Evolutionary conservation across 2,113 vertebrate species (phyloP), one percentile per base, ranked within the genome.

Genomic region (Vulpes ferrilata): DNA sequence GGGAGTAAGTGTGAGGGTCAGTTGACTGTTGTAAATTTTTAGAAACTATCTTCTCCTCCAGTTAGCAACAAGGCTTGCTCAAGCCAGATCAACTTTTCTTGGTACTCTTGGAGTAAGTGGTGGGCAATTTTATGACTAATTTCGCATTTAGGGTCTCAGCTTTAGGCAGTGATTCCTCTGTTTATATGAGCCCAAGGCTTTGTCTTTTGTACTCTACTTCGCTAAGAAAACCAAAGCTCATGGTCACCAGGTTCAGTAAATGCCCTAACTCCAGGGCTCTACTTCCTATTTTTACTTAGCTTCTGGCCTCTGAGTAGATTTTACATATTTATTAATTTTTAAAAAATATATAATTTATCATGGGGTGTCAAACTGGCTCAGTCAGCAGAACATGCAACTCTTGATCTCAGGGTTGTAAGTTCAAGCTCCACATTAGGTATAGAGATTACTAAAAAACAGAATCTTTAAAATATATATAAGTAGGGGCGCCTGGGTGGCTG

Each of bases 141-240:
- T 73, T 30, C 48, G 22, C n/a, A 64, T 64, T 73, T 80, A 90
- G 55, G 27, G 55, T 43, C 51, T 93, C 84, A 88, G 19, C 32
- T 96, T 81, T 71, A 85, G 16, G 30, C 43, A 91, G 74, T 69
- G 35, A 22, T 25, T 86, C 7, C 92, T 4, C 16, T 93, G 5
- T 76, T 91, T 76, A 25, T 22, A 15, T 16, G 57, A 76, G 15
- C n/a, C 59, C 53, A 51, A 11, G 53, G 22, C 65, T 86, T 90
- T 57, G 35, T 32, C 32, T 79, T 73, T 87, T 51, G 13, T 59
- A 76, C 12, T 13, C 20, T 7, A 86, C 51, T 51, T 60, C 7
- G 35, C 35, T 92, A 55, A 53, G 15, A 83, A 96, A 92, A 76
- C 65, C 32, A n/a, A 60, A 96, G 30, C 23, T 94, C 71, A 91